These are phyloP conservation scores for Nephrocerus scutellatus DNA, from an alignment of 2,888 invertebrate species.

Conservation along the genomic window DNA sequence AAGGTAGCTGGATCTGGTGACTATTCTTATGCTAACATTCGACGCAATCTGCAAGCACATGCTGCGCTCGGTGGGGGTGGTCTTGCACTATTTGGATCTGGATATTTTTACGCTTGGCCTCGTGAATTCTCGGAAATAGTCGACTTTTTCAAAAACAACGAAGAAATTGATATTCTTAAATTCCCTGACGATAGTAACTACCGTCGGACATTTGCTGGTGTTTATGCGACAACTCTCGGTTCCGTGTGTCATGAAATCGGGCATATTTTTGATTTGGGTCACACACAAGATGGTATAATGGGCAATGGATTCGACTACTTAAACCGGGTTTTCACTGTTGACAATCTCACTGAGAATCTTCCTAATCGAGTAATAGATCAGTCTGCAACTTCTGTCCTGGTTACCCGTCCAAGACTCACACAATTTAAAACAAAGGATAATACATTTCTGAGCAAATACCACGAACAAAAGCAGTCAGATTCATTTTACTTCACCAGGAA, in stretches of 20 bases:
- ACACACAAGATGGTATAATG: conserved; percentile 88
- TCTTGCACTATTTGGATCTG: conserved; percentile 83
- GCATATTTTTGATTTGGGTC: conserved; percentile 90
- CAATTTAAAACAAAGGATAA: conserved; percentile 30
- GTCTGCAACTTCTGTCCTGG: background rate
- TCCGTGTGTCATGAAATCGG: conserved; percentile 83
- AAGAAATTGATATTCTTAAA: conserved; percentile 61
- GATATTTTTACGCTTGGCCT: conserved; percentile 88
- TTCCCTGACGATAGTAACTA: conserved; percentile 91
- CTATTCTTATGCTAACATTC: conserved; percentile 62
- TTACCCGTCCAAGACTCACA: conserved; percentile 34
- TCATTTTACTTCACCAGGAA: conserved; percentile 42
- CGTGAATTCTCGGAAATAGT: conserved; percentile 61
- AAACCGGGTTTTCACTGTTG: conserved; percentile 66
- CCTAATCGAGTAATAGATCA: conserved; percentile 36
- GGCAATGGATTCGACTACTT: conserved; percentile 82
- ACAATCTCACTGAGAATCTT: conserved; percentile 47
- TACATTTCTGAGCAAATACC: conserved; percentile 40
- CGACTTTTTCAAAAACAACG: conserved; percentile 44
- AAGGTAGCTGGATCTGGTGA: conserved; percentile 53
- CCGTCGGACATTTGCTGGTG: conserved; percentile 77
- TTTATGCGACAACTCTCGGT: conserved; percentile 85
- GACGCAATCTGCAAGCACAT: conserved; percentile 67
- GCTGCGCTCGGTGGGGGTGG: conserved; percentile 91
- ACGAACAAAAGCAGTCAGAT: conserved; percentile 40